Base-by-base conservation (phyloP, 2,113 vertebrate genomes). In the Tringa solitaria region DNA sequence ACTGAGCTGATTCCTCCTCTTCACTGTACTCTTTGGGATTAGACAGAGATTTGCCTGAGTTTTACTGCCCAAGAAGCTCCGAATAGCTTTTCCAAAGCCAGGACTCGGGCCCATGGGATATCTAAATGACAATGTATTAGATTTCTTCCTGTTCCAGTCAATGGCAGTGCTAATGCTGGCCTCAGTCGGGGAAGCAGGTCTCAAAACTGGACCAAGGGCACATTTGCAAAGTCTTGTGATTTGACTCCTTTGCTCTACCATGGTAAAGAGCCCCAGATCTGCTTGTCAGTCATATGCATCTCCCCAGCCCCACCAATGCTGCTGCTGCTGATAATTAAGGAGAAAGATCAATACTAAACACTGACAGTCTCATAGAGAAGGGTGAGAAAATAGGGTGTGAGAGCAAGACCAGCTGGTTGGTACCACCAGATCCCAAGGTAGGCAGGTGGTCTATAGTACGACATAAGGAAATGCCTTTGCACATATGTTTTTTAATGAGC, bases 261-360 rank as follows among this genome's bases (percentile, higher is more conserved):
- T 6, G 8, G 23, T n/a, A n/a, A 79, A 35, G 41, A 73, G 5
- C 51, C 51, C 26, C 0, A 54, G 17, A 7, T 15, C 35, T 9
- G 0, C 1, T 56, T 39, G 45, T 7, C 64, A 14, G 3, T n/a
- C 61, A 1, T 20, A 33, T 0, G 1, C 30, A 39, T 8, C 22
- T 33, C 45, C 69, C 27, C 6, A 30, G 10, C 19, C 64, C 60
- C 35, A 35, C 61, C 30, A 54, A 12, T 3, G 1, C 28, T 54
- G 2, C 15, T 18, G 27, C 28, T 83, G n/a, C 7, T 60, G 39
- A 12, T 28, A 41, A 6, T 12, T 21, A 33, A 21, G 48, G 37
- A 39, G 27, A 22, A 45, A 46, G 8, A 14, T 41, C 3, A 1
- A 8, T 24, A 32, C 46, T 59, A 32, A 87, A 48, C 0, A 1